These are phyloP conservation scores for Corvus cornix DNA, from an alignment of 2,113 vertebrate genomes.

Conservation along the genomic window DNA sequence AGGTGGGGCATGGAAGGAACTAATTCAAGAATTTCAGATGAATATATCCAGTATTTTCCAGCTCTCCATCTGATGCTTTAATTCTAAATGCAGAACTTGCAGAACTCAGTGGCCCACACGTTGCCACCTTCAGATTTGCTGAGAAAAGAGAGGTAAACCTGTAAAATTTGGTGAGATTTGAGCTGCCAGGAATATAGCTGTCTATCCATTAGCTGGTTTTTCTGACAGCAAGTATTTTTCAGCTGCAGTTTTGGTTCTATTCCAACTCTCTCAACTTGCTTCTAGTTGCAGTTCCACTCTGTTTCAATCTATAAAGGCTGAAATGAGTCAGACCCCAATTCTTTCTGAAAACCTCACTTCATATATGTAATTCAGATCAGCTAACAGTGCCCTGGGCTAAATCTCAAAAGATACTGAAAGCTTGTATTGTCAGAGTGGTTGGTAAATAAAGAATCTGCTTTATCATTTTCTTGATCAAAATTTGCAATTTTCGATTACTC, in stretches of 20 bases:
- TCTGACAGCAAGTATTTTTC: neutral
- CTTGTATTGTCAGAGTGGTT: neutral
- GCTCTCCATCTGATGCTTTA: neutral
- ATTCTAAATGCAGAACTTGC: neutral
- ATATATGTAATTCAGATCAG: neutral
- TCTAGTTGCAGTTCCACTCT: neutral
- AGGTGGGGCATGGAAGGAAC: slow-evolving; percentile 2
- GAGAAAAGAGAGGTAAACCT: neutral
- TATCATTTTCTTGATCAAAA: neutral
- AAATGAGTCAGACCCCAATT: neutral
- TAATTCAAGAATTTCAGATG: neutral
- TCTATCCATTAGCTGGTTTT: neutral
- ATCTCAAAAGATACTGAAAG: neutral
- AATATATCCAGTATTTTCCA: neutral
- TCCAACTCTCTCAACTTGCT: neutral
- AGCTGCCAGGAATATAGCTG: neutral
- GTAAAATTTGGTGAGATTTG: neutral
- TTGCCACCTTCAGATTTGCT: neutral
- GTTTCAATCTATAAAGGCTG: neutral
- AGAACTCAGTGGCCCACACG: neutral
- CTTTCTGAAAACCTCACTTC: neutral
- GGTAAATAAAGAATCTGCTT: neutral
- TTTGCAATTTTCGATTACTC: neutral
- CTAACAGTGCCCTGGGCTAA: neutral
- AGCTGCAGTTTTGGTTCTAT: neutral